A percentile compares a stretch with the other conserved stretches of the same genome.
These are phyloP conservation scores for Onychomys leucogaster DNA, from an alignment of 2,797 vertebrate genomes.

Conservation along the genomic window DNA sequence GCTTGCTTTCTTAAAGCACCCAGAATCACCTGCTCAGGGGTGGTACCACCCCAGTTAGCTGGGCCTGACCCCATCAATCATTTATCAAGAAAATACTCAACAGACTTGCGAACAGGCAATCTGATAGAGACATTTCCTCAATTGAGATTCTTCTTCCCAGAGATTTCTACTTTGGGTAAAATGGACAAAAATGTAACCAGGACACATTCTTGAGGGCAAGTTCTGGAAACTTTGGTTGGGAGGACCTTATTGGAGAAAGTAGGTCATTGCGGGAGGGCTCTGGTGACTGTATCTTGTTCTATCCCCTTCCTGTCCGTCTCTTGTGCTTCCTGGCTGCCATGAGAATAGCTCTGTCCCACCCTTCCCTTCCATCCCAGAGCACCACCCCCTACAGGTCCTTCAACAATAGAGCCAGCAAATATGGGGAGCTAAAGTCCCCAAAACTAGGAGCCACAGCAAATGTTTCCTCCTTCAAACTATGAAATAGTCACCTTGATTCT, in stretches of 20 bases:
- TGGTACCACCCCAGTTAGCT: not conserved
- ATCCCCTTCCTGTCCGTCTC: not conserved
- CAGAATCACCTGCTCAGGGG: not conserved
- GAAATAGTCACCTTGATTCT: constrained; percentile 47
- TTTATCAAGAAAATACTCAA: not conserved
- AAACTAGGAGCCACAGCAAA: not conserved
- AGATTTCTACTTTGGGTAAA: not conserved
- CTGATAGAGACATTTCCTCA: not conserved
- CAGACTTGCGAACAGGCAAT: not conserved
- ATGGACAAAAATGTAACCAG: not conserved
- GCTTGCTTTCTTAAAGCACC: not conserved
- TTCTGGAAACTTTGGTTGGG: not conserved
- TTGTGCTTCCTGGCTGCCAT: not conserved
- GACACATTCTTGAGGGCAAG: not conserved
- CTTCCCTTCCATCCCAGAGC: not conserved
- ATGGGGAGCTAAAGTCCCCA: not conserved
- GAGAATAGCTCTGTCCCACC: not conserved
- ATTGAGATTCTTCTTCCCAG: not conserved
- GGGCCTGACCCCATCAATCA: not conserved
- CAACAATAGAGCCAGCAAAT: not conserved
- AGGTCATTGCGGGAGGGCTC: not conserved
- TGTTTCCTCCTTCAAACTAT: not conserved
- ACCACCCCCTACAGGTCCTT: not conserved
- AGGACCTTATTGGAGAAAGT: too few relatives aligned
- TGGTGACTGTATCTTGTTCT: not conserved